Evolutionary conservation across 92 coral and sea anemone genomes (phyloP), one percentile per base, ranked within the genome.

Genomic region (Chrysogorgia sp.): DNA sequence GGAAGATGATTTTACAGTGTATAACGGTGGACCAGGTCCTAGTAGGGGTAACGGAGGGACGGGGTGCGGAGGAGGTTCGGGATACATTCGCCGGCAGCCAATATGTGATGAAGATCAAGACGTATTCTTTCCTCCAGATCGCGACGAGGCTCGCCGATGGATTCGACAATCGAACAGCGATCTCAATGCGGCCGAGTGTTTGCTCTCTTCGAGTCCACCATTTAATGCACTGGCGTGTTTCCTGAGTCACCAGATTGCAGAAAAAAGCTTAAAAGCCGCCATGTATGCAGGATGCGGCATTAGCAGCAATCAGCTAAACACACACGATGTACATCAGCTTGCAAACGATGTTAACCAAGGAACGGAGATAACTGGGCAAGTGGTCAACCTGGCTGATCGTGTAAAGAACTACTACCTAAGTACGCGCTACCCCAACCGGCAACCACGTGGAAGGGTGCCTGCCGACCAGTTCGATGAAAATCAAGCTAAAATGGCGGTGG

Each of bases 171-270:
- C 84, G 14, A 57, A 71, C 26, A 74, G 64, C 23, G 84, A 80
- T 48, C 66, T 80, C 30, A 31, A 63, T 30, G 75, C 77, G 20
- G 72, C 76, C 34, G 63, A 52, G 67, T 49, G 14, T 25, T 45
- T 53, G 15, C 34, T 49, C 20, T 22, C 58, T 14, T 55, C 84
- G 9, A 30, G 21, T 10, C 72, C 50, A 22, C 77, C 84, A 33
- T 62, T 80, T 15, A 14, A 67, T 28, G 58, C 74, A 34, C 3
- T 80, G 41, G 77, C 64, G 25, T 80, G 84, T 67, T 80, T 80
- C 74, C 26, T 52, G 26, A 80, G 84, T 60, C 84, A 80, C 22
- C 84, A 80, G 35, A 71, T 80, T 58, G 84, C 53, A 10, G 84
- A 80, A 30, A 80, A 80, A 63, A 31, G 76, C 6, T 52, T 80